These are phyloP conservation scores for Pituophis catenifer DNA, from an alignment of 2,113 vertebrate genomes.

Conservation along the genomic window DNA sequence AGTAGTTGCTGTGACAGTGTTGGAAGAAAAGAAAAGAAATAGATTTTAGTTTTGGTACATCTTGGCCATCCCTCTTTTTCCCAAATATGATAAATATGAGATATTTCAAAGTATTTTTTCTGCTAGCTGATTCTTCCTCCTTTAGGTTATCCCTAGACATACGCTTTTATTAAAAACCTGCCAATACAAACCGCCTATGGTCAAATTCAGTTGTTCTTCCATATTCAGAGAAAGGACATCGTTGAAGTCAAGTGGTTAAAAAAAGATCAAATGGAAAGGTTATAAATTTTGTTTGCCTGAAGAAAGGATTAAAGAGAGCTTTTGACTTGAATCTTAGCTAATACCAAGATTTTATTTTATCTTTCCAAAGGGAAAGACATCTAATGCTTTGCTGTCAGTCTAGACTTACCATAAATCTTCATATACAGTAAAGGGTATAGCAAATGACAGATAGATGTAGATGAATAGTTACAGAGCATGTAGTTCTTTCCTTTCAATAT, in stretches of 20 bases:
- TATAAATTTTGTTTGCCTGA: slow-evolving; percentile 19
- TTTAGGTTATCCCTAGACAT: slow-evolving; percentile 16
- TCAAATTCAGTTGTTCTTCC: slow-evolving; percentile 5
- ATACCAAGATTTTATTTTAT: slow-evolving; percentile 7
- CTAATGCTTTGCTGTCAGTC: not conserved
- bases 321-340: slow-evolving; percentile 26
- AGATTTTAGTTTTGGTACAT: not conserved
- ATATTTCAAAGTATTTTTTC: not conserved
- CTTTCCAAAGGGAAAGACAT: not conserved
- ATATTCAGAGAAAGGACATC: slow-evolving; percentile 21
- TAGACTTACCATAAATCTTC: slow-evolving; percentile 1
- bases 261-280: slow-evolving; percentile 34
- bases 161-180: slow-evolving; percentile 25
- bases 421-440: not conserved
- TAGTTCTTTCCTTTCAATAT: not conserved
- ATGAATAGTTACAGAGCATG: not conserved
- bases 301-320: slow-evolving; percentile 24
- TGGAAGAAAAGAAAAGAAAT: not conserved
- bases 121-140: slow-evolving; percentile 4
- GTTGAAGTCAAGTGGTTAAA: slow-evolving; percentile 3
- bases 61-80: not conserved
- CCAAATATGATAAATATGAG: slow-evolving; percentile 23
- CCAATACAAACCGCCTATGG: slow-evolving; percentile 11
- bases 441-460: not conserved
- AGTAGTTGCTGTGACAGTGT: not conserved